Evolutionary conservation across 1,140 invertebrate genomes (phyloP).

Genomic region (Arion vulgaris): DNA sequence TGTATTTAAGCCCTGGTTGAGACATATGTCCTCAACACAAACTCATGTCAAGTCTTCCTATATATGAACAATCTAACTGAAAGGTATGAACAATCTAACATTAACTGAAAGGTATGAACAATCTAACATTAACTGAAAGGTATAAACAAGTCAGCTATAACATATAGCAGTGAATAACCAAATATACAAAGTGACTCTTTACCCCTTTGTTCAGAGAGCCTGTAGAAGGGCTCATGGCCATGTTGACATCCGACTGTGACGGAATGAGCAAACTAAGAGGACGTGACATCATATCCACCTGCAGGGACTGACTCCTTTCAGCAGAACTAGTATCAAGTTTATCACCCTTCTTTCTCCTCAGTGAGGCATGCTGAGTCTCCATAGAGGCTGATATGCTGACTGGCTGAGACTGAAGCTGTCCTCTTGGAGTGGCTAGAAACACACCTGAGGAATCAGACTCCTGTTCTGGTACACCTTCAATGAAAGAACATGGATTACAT

Average conservation of each 20-base stretch:
- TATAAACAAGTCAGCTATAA: too few species aligned
- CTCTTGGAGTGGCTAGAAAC: constrained; percentile 47
- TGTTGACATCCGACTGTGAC: constrained; percentile 65
- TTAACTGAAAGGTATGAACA: too few species aligned
- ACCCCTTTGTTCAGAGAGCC: constrained; percentile 70
- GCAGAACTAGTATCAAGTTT: constrained; percentile 52
- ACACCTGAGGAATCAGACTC: constrained; percentile 59
- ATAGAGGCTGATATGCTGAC: constrained; percentile 58
- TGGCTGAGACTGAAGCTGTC: constrained; percentile 34
- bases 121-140: too few species aligned
- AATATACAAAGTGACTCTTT: background rate
- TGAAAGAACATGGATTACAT: background rate
- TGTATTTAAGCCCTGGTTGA: too few species aligned
- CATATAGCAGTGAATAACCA: too few species aligned
- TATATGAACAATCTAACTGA: too few species aligned
- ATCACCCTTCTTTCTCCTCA: constrained; percentile 74
- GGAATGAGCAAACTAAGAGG: constrained; percentile 72
- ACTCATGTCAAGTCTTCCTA: too few species aligned
- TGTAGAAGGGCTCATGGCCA: constrained; percentile 65
- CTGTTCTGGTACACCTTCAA: constrained; percentile 26
- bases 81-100: too few species aligned
- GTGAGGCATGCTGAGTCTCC: constrained; percentile 76
- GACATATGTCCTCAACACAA: too few species aligned
- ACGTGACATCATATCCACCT: constrained; percentile 62
- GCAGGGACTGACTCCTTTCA: constrained; percentile 67